Conservation (phyloP, 2,797 vertebrate genomes). For the Novumbra hubbsi region DNA sequence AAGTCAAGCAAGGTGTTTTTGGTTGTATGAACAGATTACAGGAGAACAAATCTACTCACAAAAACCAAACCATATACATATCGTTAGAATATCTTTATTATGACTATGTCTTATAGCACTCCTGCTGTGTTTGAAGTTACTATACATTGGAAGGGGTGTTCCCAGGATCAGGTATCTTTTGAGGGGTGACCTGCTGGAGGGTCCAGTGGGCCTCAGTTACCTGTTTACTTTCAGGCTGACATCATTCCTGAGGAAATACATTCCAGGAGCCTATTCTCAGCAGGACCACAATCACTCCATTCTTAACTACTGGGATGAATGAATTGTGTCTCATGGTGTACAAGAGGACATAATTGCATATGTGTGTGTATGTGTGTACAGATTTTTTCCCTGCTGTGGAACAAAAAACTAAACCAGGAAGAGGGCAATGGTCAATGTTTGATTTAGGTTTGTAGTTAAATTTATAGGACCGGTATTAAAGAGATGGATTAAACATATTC, state of each 20-base stretch:
- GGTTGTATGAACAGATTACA: constrained; percentile 12
- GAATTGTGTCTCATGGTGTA: constrained; percentile 1
- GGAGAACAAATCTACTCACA: constrained; percentile 4
- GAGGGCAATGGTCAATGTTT: no score
- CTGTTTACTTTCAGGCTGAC: constrained; percentile 2
- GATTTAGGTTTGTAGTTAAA: no score
- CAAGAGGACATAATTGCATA: not conserved
- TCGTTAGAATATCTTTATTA: not conserved
- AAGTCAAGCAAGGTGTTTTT: not conserved
- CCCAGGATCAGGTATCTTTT: not conserved
- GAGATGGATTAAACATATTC: no score
- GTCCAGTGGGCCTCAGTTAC: constrained; percentile 8
- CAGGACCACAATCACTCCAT: not conserved
- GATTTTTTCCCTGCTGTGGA: not conserved
- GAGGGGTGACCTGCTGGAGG: constrained; percentile 7
- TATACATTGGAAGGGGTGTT: constrained; percentile 2
- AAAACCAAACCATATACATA: not conserved
- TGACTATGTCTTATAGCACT: constrained; percentile 6
- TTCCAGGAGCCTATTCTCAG: not conserved
- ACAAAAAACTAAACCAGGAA: no score
- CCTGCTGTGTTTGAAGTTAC: not conserved
- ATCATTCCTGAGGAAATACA: constrained; percentile 13
- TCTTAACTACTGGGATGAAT: not conserved
- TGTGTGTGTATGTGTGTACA: not conserved
- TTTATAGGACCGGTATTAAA: no score